Percentiles rank a stretch among this genome's conserved stretches.
These are phyloP conservation scores for Bostrychus sinensis DNA, from an alignment of 2,113 vertebrate species.

Conservation along the genomic window DNA sequence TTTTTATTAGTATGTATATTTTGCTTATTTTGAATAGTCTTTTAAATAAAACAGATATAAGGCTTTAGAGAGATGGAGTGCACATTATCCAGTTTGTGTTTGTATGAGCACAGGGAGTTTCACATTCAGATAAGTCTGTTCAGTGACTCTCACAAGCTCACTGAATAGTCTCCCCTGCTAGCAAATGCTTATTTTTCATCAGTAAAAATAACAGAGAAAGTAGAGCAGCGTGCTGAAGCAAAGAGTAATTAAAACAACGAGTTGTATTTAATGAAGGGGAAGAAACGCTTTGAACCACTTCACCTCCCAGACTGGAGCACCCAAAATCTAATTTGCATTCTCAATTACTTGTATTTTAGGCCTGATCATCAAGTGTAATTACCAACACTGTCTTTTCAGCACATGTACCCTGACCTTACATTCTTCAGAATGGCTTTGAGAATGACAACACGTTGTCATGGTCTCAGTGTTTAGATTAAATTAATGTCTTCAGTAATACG, in stretches of 20 bases:
- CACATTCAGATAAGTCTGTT: constrained; percentile 24
- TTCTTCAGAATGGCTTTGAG: neutral
- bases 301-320: constrained; percentile 62
- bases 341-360: constrained; percentile 65
- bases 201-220: constrained; percentile 72
- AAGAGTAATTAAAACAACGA: constrained; percentile 79
- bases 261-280: constrained; percentile 75
- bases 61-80: neutral
- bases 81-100: constrained; percentile 1
- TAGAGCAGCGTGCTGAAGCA: constrained; percentile 62
- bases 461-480: constrained; percentile 27
- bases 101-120: constrained; percentile 10
- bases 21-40: too few species aligned
- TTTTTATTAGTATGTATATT: too few species aligned
- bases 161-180: constrained; percentile 39
- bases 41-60: neutral
- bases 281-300: constrained; percentile 74
- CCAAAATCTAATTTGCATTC: constrained; percentile 69
- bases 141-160: constrained; percentile 44
- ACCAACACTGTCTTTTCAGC: constrained; percentile 42
- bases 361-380: constrained; percentile 63
- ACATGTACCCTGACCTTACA: constrained; percentile 20
- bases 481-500: neutral
- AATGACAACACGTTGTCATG: constrained; percentile 18
- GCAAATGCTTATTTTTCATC: constrained; percentile 65